Evolutionary conservation across 2,113 vertebrate genomes (phyloP), one percentile per base, ranked within the genome.

Genomic region (Eulacestoma nigropectus): DNA sequence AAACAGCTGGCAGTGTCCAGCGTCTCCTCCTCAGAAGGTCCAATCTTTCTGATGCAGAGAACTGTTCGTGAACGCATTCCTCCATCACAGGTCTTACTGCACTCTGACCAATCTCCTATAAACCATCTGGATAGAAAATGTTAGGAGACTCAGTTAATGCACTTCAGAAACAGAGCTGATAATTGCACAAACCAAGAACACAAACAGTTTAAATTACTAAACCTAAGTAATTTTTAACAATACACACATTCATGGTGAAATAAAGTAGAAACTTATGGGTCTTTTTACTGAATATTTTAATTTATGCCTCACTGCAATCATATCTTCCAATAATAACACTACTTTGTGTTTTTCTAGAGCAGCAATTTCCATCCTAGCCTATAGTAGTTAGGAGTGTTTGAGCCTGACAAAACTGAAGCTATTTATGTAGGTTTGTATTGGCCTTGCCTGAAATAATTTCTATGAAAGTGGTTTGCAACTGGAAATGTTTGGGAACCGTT

Each of bases 41-140:
- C 98, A 9, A 99, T 99, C 97, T 98, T 99, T 76, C 99, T 98
- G 97, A 99, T 98, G 77, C 99, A 99, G 72, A 99, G 97, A 80
- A 99, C 99, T 1, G 98, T 99, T 72, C 99, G 98, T 7, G 98
- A 98, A 68, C 99, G 98, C 56, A 94, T 98, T 29, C 99, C 99
- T 25, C 99, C 99, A 20, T 99, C 99, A 84, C 99, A 99, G 2
- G 99, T 99, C 97, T 99, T 99, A 68, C 98, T 99, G 93, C 99
- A 99, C 84, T 99, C 99, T 9, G 99, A 98, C 99, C 99, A 99
- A 96, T 99, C 99, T 13, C 99, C 99, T 30, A 99, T 99, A 96
- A 99, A 99, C 99, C 99, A 99, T 88, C 99, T 99, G 96, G 52
- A 94, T 1, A 81, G 86, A 89, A 60, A 96, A 90, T 29, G 27